Base-by-base conservation (phyloP, 1,140 invertebrate species). In the Monochamus saltuarius region DNA sequence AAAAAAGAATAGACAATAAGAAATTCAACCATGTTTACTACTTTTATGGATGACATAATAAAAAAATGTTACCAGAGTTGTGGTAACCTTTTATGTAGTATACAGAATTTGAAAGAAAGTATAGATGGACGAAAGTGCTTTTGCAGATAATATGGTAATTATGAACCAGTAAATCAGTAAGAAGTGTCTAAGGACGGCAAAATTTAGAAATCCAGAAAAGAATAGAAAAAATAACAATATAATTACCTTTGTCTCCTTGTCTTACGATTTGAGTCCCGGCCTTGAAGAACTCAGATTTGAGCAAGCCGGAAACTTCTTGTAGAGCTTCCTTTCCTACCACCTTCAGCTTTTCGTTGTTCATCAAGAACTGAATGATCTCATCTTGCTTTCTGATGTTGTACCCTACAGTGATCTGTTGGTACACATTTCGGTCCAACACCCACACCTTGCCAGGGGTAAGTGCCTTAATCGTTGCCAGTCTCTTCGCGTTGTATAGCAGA, bases 231-330 rank as follows among this genome's bases (percentile, higher is more conserved):
- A 29, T 29, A 29, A 29, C 22, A 29, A 3, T 29, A 7, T 40
- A 40, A 39, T 56, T 43, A 56, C 53, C 62, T 57, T 85, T 84
- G 46, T 96, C 94, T 0, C 95, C 95, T 79, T 99, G 92, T 7
- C 90, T 80, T n/a, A 98, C 88, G 59, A 98, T 95, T 65, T 87
- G 87, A 1, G 90, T 89, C 7, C 89, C 92, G 16, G 89, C 83
- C 47, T 87, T 84, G 75, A 93, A 98, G 71, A 92, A 91, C 72
- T 92, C 89, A 86, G 91, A 69, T 80, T 95, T 92, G 37, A 98
- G 78, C 50, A 94, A 87, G 73, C 95, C 93, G 0, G 92, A 90
- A 54, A 98, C 91, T 77, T 95, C 93, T 39, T 84, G 83, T 0
- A 98, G 82, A 43, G 88, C 86, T 51, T 90, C 89, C 36, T 88